Evolutionary conservation across 2,888 invertebrate genomes (phyloP), one percentile per base, ranked within the genome.

Genomic region (Pomacea canaliculata): DNA sequence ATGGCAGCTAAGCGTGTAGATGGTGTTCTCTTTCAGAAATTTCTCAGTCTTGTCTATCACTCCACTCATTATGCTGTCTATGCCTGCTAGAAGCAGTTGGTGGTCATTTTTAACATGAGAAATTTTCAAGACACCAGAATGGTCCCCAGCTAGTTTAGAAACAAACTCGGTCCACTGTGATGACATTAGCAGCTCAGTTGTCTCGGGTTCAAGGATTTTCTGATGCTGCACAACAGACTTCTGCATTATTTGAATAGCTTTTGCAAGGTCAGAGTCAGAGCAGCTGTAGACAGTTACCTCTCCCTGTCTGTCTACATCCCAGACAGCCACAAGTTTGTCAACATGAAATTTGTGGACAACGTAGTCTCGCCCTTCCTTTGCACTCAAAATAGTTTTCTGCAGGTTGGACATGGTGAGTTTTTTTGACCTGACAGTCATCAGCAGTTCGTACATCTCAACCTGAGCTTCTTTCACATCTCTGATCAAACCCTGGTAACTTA

Each of bases 21-120:
- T 69, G 56, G 79, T 79, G 75, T 83, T 81, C 9, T 69, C 68
- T 27, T 73, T 66, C n/a, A 83, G 65, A 63, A 81, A 83, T 7
- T 63, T 70, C 46, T 76, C 70, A 2, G 81, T 19, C 7, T 71
- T 71, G 46, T 78, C 78, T 63, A 76, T n/a, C n/a, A 76, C 66
- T 5, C 49, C 69, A 59, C 70, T 56, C 18, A 73, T 69, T 62
- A 75, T 72, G 72, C 27, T 63, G 27, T 71, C 78, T 23, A 51
- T 49, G 23, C 71, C 62, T 8, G 73, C 48, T 49, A 77, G n/a
- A 23, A 23, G 56, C 5, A 77, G 27, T 12, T 70, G 46, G 7
- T 23, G 66, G 10, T 65, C 23, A n/a, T 66, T 23, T 16, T 60
- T 19, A 46, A 27, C 49, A 1, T 70, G 60, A 1, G 23, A 76